These are phyloP conservation scores for Hartigia nigra DNA, from an alignment of 2,888 invertebrate genomes.

Conservation along the genomic window DNA sequence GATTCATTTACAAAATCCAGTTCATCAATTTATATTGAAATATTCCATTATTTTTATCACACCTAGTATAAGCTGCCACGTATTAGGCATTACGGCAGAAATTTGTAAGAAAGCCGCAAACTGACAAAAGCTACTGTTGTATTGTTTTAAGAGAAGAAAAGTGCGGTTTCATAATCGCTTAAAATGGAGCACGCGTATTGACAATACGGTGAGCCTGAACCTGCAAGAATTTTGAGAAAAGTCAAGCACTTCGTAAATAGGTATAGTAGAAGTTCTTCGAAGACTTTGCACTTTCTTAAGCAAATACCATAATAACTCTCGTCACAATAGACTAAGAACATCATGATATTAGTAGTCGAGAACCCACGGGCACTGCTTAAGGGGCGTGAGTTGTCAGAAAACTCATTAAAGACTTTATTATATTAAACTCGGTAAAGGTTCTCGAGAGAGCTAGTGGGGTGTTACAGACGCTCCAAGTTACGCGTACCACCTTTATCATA, in stretches of 20 bases:
- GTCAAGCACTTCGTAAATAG: conserved; percentile 1
- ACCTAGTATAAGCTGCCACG: neutral
- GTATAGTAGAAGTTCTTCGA: neutral
- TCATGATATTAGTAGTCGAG: conserved; percentile 27
- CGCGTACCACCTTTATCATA: neutral
- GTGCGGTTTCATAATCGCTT: neutral
- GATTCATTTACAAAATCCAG: neutral
- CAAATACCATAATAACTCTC: conserved; percentile 34
- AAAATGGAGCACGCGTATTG: neutral
- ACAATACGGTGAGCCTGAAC: neutral
- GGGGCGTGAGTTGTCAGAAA: conserved; percentile 30
- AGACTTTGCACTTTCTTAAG: conserved; percentile 27
- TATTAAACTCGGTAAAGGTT: neutral
- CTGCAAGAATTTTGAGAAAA: neutral
- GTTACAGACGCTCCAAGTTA: conserved; percentile 1
- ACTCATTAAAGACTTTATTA: conserved; percentile 48
- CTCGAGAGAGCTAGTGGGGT: neutral
- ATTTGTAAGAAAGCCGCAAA: neutral
- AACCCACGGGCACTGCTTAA: conserved; percentile 5
- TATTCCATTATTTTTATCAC: too few relatives aligned
- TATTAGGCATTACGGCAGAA: neutral
- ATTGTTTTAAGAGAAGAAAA: neutral
- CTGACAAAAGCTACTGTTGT: neutral
- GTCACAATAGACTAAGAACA: conserved; percentile 28
- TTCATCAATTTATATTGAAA: neutral